Base-by-base conservation (phyloP, 2,888 invertebrate species). In the Euphydryas editha region DNA sequence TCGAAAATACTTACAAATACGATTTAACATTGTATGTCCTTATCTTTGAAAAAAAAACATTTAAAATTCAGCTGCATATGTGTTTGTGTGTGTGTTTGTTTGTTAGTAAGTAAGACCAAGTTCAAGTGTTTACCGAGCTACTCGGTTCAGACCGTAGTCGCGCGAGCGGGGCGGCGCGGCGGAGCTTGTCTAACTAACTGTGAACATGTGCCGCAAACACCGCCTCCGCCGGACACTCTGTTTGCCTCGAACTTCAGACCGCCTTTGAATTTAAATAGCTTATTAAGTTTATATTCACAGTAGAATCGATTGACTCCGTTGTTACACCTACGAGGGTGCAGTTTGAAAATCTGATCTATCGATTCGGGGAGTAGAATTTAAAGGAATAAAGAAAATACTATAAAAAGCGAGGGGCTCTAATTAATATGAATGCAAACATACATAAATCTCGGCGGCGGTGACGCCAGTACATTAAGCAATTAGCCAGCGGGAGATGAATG, bases 391-490 rank as follows among this genome's bases (percentile, higher is more conserved):
- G 54, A 54, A 54, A 54, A 54, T 21, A 36, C 17, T 30, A n/a
- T n/a, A 10, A 17, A 54, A 17, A 17, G 54, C 11, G 30, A 36
- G 30, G 36, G n/a, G 24, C 36, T 7, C 30, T 54, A 54, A 54
- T 54, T 54, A 54, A 54, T 54, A 54, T 36, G 36, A 54, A 54
- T 54, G 54, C 17, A 54, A 54, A 54, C 10, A 30, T 36, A 36
- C 36, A 36, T 54, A 54, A 54, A 54, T 54, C 36, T 36, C 54
- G 36, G n/a, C 17, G 54, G 30, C 30, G 6, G 15, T 24, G 24
- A 24, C 51, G 30, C 15, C 54, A 36, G 30, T 54, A 54, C 54
- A 54, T 54, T 54, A 54, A 54, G 54, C 54, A 54, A 54, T 54
- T 30, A 54, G 30, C 54, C 36, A 30, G 51, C 54, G 30, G 46